A percentile compares a stretch with the other conserved stretches of the same genome.
Evolutionary conservation across 1,140 invertebrate genomes (phyloP).

Genomic region (Eufriesea mexicana): DNA sequence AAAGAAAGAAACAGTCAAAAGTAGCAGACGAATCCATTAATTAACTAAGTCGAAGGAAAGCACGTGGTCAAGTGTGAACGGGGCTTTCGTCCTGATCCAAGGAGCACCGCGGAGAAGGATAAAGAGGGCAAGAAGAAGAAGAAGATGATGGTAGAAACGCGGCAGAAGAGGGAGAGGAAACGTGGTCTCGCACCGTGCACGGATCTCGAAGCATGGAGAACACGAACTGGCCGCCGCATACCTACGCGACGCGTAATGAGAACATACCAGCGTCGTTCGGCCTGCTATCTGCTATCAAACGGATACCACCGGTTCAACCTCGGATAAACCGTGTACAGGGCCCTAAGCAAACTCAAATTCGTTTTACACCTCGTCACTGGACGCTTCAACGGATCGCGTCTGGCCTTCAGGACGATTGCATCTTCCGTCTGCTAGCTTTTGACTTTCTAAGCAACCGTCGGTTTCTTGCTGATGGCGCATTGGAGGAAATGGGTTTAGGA

Average conservation of each 20-base stretch:
- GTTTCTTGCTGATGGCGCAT: neutral
- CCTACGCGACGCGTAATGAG: conserved; percentile 82
- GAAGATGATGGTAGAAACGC: conserved; percentile 43
- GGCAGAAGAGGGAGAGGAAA: conserved; percentile 55
- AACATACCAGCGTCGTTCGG: conserved; percentile 80
- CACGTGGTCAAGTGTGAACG: conserved; percentile 32
- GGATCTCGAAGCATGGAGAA: conserved; percentile 50
- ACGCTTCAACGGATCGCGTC: neutral
- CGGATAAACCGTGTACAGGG: conserved; percentile 59
- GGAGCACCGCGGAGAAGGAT: conserved; percentile 25
- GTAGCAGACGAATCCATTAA: neutral
- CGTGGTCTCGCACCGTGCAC: conserved; percentile 59
- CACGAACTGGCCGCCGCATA: conserved; percentile 72
- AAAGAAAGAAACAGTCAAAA: neutral
- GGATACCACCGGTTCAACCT: conserved; percentile 69
- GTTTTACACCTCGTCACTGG: conserved; percentile 2
- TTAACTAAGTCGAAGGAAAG: neutral
- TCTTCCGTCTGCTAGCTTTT: neutral
- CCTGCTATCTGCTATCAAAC: conserved; percentile 79
- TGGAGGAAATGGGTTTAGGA: too few relatives aligned
- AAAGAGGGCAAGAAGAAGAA: neutral
- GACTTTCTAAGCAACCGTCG: too few relatives aligned
- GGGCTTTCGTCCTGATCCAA: conserved; percentile 27
- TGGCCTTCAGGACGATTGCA: neutral
- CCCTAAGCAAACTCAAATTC: conserved; percentile 55